Conservation (phyloP, 2,888 invertebrate genomes). For the Euphydryas editha region DNA sequence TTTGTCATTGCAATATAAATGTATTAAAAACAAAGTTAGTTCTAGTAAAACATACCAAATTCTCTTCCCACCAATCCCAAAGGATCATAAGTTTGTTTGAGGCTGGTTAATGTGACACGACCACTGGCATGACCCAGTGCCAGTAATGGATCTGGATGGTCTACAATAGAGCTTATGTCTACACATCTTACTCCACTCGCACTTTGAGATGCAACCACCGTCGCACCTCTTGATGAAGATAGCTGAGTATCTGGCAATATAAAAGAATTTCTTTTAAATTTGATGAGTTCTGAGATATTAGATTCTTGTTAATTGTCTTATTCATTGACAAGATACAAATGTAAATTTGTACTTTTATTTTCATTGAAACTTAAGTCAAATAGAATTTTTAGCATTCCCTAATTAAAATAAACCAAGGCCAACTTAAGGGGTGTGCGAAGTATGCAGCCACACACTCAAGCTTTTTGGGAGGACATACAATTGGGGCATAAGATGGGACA, state of each 20-base stretch:
- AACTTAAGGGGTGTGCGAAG: too few relatives aligned
- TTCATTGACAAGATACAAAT: too few relatives aligned
- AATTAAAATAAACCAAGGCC: too few relatives aligned
- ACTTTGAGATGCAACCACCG: slow-evolving; percentile 89
- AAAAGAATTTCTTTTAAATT: not conserved
- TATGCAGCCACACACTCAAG: too few relatives aligned
- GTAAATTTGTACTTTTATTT: too few relatives aligned
- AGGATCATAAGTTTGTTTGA: slow-evolving; percentile 88
- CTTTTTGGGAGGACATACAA: too few relatives aligned
- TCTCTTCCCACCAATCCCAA: slow-evolving; percentile 89
- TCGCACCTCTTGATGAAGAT: slow-evolving; percentile 87
- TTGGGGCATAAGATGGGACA: too few relatives aligned
- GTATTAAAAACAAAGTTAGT: not conserved
- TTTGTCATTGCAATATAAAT: not conserved
- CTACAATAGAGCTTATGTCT: slow-evolving; percentile 90
- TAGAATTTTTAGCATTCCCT: too few relatives aligned
- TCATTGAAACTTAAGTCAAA: too few relatives aligned
- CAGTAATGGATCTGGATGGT: slow-evolving; percentile 90
- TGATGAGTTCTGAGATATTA: too few relatives aligned
- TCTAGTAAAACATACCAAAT: slow-evolving; percentile 81
- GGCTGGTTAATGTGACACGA: slow-evolving; percentile 91
- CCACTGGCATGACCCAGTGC: slow-evolving; percentile 96
- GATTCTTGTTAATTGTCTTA: too few relatives aligned
- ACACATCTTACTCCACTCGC: slow-evolving; percentile 94
- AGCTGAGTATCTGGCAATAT: slow-evolving; percentile 84